Evolutionary conservation across 2,797 vertebrate genomes (phyloP).

Genomic region (Protonibea diacanthus): DNA sequence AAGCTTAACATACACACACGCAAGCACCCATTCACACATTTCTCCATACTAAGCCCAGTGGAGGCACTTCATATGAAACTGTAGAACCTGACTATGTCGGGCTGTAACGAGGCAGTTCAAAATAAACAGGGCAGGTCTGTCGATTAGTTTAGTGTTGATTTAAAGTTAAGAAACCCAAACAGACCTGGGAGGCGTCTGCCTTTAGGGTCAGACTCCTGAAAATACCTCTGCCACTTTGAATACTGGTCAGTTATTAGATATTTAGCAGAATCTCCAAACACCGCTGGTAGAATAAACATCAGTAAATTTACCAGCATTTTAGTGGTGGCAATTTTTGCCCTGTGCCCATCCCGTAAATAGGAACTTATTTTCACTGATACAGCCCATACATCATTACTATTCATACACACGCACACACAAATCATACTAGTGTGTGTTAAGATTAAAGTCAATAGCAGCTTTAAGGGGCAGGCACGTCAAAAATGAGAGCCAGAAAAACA

Average conservation of each 20-base stretch:
- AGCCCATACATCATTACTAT: slow-evolving; percentile 74
- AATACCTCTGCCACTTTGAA: slow-evolving; percentile 15
- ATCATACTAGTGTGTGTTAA: slow-evolving; percentile 86
- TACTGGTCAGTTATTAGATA: slow-evolving; percentile 17
- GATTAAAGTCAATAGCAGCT: slow-evolving; percentile 87
- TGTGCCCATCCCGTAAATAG: slow-evolving; percentile 80
- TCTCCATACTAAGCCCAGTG: slow-evolving; percentile 75
- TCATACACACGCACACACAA: slow-evolving; percentile 78
- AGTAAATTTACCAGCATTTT: slow-evolving; percentile 13
- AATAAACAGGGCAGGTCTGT: slow-evolving; percentile 29
- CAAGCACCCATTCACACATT: slow-evolving; percentile 52
- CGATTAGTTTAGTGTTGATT: slow-evolving; percentile 47
- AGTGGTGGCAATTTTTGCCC: slow-evolving; percentile 9
- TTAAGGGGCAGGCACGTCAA: slow-evolving; percentile 80
- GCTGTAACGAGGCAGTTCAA: slow-evolving; percentile 80
- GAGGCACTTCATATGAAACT: slow-evolving; percentile 85
- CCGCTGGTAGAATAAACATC: background rate
- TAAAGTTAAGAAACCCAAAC: slow-evolving; percentile 25
- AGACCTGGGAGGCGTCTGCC: slow-evolving; percentile 7
- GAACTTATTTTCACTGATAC: slow-evolving; percentile 80
- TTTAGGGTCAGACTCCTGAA: slow-evolving; percentile 19
- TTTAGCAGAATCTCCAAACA: slow-evolving; percentile 18
- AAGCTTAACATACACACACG: slow-evolving; percentile 65
- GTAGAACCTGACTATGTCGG: slow-evolving; percentile 78
- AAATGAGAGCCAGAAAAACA: slow-evolving; percentile 60